phyloP scores from a whole-genome alignment of 2,113 vertebrate genomes.

The Columba janthina region DNA sequence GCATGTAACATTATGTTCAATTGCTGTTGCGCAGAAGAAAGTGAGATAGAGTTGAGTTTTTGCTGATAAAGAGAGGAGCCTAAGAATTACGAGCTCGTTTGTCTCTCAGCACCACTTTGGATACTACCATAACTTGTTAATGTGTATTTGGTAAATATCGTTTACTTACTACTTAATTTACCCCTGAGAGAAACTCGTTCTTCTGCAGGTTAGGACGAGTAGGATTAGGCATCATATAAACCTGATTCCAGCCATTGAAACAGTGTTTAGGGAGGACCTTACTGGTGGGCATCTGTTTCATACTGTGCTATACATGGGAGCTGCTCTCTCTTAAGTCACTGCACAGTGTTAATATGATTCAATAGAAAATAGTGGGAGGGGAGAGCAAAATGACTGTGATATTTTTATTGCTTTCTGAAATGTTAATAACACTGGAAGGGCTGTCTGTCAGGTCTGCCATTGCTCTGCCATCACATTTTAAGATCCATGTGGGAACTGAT shows the following conservation, averaged over 20 bases:
- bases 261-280: background rate
- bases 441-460: background rate
- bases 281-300: background rate
- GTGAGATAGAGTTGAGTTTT: background rate
- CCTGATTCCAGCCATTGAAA: background rate
- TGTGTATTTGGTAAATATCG: background rate
- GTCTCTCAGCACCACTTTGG: background rate
- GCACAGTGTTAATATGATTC: background rate
- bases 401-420: background rate
- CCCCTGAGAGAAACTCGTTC: background rate
- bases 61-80: background rate
- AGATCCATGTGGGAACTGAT: background rate
- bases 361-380: background rate
- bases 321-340: background rate
- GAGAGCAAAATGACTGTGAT: background rate
- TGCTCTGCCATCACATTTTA: background rate
- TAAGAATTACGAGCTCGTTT: background rate
- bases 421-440: background rate
- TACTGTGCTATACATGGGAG: background rate
- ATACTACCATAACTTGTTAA: background rate
- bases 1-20: background rate
- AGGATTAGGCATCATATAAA: background rate
- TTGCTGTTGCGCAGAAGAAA: background rate
- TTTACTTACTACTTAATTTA: background rate
- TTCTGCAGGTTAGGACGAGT: background rate